Conservation (phyloP, 2,113 vertebrate species). For the Noctilio leporinus region DNA sequence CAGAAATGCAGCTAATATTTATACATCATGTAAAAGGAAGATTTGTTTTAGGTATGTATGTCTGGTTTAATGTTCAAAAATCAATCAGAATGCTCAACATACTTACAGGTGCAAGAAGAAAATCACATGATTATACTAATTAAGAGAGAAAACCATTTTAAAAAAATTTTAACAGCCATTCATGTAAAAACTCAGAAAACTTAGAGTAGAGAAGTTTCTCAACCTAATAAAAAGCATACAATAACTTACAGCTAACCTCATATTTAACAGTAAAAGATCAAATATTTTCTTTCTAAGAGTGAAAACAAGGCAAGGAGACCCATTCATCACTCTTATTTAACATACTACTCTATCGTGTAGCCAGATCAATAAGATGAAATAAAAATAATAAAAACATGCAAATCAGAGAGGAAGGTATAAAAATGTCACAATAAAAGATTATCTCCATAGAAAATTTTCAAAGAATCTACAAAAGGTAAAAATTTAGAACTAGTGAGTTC, state of each 20-base stretch:
- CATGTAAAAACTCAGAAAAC: neutral
- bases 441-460: neutral
- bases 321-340: neutral
- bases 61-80: neutral
- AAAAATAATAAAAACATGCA: neutral
- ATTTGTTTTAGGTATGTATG: neutral
- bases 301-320: neutral
- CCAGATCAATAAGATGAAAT: neutral
- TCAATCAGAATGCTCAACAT: neutral
- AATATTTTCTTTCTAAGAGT: neutral
- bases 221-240: neutral
- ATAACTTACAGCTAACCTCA: neutral
- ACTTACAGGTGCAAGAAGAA: neutral
- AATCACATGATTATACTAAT: neutral
- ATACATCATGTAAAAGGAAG: neutral
- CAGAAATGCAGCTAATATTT: neutral
- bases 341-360: neutral
- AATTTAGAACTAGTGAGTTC: neutral
- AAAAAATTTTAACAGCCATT: neutral
- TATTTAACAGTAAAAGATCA: neutral
- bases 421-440: neutral
- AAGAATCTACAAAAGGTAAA: neutral
- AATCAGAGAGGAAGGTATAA: neutral
- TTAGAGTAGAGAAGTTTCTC: neutral
- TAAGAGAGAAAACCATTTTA: neutral